phyloP scores from a whole-genome alignment of 2,113 vertebrate species.

The Galbula dea region DNA sequence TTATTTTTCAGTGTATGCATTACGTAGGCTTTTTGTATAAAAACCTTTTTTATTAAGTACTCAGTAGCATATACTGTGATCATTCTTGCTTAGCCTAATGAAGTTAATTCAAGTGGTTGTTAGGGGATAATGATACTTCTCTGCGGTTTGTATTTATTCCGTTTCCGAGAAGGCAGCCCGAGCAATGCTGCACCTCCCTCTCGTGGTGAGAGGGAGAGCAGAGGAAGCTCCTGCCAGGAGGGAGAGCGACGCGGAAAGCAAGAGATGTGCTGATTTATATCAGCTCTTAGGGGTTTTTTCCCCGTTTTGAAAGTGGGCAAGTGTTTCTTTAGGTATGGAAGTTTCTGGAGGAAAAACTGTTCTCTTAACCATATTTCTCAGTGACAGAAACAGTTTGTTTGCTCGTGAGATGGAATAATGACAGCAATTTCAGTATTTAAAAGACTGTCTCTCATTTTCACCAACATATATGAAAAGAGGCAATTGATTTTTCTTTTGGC shows the following conservation, averaged over 20 bases:
- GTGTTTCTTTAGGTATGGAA: background rate
- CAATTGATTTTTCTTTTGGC: background rate
- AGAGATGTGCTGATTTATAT: rapidly evolving
- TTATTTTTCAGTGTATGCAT: background rate
- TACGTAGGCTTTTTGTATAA: background rate
- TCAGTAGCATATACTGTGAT: rapidly evolving
- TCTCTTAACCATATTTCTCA: rapidly evolving
- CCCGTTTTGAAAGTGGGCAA: rapidly evolving
- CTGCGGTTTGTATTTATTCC: no score
- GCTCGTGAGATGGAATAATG: background rate
- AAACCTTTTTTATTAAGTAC: background rate
- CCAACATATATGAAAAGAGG: background rate
- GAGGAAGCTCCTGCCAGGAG: background rate
- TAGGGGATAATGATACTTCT: background rate
- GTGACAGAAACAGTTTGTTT: background rate
- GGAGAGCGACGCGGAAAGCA: rapidly evolving
- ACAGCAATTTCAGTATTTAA: background rate
- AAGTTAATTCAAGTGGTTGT: background rate
- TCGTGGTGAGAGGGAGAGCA: background rate
- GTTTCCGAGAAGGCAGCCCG: background rate
- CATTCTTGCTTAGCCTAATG: background rate
- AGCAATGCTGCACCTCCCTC: background rate
- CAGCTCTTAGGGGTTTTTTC: no score
- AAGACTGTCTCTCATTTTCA: background rate
- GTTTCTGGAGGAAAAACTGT: background rate